Conservation (phyloP, 2,888 invertebrate genomes). For the Meliscaeva auricollis region DNA sequence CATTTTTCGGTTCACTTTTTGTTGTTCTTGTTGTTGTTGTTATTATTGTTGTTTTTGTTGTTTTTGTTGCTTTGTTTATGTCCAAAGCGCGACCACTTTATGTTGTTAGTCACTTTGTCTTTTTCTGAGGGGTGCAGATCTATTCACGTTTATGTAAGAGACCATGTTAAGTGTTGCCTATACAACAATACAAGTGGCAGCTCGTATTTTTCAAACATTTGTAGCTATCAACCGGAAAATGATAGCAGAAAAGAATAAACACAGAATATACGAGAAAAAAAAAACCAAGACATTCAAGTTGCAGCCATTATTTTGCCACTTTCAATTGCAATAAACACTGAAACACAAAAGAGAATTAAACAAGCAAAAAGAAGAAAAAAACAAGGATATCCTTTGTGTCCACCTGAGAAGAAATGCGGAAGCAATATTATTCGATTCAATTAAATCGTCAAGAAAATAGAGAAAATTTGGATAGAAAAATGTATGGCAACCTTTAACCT, state of each 20-base stretch:
- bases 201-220: slow-evolving; percentile 14
- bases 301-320: slow-evolving; percentile 55
- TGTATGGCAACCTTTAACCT: no score
- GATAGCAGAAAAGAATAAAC: slow-evolving; percentile 29
- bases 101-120: slow-evolving; percentile 49
- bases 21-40: not conserved
- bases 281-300: slow-evolving; percentile 29
- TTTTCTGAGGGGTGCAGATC: not conserved
- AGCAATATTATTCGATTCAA: slow-evolving; percentile 55
- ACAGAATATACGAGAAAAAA: not conserved
- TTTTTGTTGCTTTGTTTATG: not conserved
- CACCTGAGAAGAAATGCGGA: slow-evolving; percentile 21
- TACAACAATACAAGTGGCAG: slow-evolving; percentile 27
- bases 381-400: slow-evolving; percentile 34
- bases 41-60: not conserved
- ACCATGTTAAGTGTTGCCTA: slow-evolving; percentile 21
- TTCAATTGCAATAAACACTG: slow-evolving; percentile 39
- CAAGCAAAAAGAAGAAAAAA: not conserved
- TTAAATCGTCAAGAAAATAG: slow-evolving; percentile 28
- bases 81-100: slow-evolving; percentile 51
- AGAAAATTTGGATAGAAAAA: not conserved
- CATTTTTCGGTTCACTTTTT: slow-evolving; percentile 17
- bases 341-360: not conserved
- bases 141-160: not conserved
- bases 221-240: slow-evolving; percentile 56